Conservation (phyloP, 2,888 invertebrate species). For the Rhimphoctona megacephalus region DNA sequence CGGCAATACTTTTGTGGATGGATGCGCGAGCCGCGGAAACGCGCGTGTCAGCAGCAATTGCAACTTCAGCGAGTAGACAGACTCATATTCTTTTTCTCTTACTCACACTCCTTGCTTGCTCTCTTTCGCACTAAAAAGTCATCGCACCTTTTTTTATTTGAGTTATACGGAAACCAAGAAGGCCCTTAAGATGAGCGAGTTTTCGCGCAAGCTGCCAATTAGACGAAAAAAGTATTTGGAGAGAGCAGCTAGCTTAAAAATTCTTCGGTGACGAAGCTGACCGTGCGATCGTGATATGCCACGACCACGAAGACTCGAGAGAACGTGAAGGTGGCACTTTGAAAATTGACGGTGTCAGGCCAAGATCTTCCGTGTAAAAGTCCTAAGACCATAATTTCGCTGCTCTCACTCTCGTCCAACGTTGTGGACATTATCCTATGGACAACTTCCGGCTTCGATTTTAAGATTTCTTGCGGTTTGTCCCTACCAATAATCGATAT, state of each 20-base stretch:
- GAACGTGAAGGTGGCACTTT: slow-evolving; percentile 55
- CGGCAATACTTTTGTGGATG: slow-evolving; percentile 68
- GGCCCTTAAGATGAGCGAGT: slow-evolving; percentile 44
- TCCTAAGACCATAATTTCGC: slow-evolving; percentile 56
- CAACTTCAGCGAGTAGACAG: slow-evolving; percentile 59
- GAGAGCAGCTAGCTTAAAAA: slow-evolving; percentile 15
- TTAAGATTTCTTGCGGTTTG: slow-evolving; percentile 9
- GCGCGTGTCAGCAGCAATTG: slow-evolving; percentile 70
- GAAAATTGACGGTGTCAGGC: slow-evolving; percentile 59
- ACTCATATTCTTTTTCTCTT: slow-evolving; percentile 44
- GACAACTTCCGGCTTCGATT: slow-evolving; percentile 51
- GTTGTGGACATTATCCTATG: slow-evolving; percentile 29
- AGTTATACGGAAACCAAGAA: slow-evolving; percentile 28
- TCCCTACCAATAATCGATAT: not conserved
- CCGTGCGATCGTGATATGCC: slow-evolving; percentile 24
- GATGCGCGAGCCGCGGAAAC: slow-evolving; percentile 64
- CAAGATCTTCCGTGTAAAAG: slow-evolving; percentile 34
- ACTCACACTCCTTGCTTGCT: slow-evolving; percentile 18
- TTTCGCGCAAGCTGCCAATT: slow-evolving; percentile 65
- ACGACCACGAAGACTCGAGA: slow-evolving; percentile 21
- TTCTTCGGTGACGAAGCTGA: slow-evolving; percentile 50
- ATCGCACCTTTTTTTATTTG: slow-evolving; percentile 25
- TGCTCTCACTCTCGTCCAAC: slow-evolving; percentile 23
- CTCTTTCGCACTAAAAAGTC: not conserved
- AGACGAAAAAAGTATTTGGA: slow-evolving; percentile 53